A percentile compares a stretch with the other conserved stretches of the same genome.
phyloP scores from a whole-genome alignment of 2,888 invertebrate genomes.

The Nezara viridula region DNA sequence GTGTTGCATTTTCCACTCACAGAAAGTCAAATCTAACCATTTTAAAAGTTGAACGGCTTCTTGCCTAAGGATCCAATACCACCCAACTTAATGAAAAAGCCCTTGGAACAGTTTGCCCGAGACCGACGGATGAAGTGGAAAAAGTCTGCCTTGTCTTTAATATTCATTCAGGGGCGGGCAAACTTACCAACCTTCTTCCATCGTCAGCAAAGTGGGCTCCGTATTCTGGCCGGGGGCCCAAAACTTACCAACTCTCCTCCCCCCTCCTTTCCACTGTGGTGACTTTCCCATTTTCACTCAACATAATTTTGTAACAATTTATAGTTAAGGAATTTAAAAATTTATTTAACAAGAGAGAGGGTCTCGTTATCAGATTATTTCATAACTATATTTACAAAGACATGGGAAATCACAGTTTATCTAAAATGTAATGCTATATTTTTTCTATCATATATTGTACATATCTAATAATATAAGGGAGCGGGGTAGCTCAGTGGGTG shows the following conservation, averaged over 20 bases:
- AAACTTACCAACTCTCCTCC: background rate
- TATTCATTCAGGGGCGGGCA: slow-evolving; percentile 19
- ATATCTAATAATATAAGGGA: no score
- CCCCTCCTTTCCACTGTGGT: background rate
- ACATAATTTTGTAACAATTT: background rate
- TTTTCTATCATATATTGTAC: no score
- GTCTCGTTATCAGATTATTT: background rate
- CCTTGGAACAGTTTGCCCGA: background rate
- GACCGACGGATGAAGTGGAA: slow-evolving; percentile 41
- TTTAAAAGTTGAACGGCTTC: background rate
- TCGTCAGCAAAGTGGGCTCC: slow-evolving; percentile 19
- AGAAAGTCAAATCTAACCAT: background rate
- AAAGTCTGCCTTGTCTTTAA: slow-evolving; percentile 45
- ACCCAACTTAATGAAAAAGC: slow-evolving; percentile 1
- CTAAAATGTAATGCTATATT: no score
- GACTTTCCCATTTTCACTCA: background rate
- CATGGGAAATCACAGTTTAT: no score
- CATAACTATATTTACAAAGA: no score
- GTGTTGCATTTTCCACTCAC: background rate
- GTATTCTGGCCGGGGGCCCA: slow-evolving; percentile 28
- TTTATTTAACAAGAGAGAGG: background rate
- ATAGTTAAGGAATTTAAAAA: background rate
- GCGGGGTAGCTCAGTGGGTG: no score
- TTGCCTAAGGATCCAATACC: background rate
- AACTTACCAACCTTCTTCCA: slow-evolving; percentile 25